Conservation (phyloP, 2,888 invertebrate genomes). For the Zaprionus bogoriensis region DNA sequence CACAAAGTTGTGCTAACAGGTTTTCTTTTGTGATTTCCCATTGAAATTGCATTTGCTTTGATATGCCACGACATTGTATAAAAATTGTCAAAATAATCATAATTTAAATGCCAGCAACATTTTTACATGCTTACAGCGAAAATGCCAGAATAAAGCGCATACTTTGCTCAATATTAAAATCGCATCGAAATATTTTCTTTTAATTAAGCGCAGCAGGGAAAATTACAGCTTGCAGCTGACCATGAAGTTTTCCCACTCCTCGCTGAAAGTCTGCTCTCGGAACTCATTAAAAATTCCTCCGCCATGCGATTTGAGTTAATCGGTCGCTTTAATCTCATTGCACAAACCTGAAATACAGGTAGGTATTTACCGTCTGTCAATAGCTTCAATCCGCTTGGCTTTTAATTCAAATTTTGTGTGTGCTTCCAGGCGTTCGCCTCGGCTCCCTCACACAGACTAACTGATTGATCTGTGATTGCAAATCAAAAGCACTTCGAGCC, state of each 20-base stretch:
- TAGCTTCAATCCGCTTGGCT: not conserved
- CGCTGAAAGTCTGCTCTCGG: too few species aligned
- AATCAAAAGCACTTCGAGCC: slow-evolving; percentile 6
- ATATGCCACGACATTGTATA: not conserved
- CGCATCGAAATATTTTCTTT: not conserved
- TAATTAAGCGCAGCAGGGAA: not conserved
- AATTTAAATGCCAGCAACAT: too few species aligned
- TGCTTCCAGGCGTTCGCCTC: too few species aligned
- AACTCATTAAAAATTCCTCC: not conserved
- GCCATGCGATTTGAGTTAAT: too few species aligned
- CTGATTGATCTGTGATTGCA: slow-evolving; percentile 3
- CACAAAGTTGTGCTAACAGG: too few species aligned
- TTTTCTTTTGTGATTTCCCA: not conserved
- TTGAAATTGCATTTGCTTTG: not conserved
- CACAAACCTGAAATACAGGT: too few species aligned
- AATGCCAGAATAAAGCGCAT: too few species aligned
- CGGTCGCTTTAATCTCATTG: too few species aligned
- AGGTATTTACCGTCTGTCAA: not conserved
- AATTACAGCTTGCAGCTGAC: not conserved
- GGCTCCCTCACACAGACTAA: not conserved
- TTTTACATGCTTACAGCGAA: too few species aligned
- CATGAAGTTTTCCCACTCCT: not conserved
- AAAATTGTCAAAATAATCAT: not conserved
- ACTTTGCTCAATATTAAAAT: not conserved
- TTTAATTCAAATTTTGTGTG: not conserved